Conservation (phyloP, 1,140 invertebrate genomes). For the Pectinophora gossypiella region DNA sequence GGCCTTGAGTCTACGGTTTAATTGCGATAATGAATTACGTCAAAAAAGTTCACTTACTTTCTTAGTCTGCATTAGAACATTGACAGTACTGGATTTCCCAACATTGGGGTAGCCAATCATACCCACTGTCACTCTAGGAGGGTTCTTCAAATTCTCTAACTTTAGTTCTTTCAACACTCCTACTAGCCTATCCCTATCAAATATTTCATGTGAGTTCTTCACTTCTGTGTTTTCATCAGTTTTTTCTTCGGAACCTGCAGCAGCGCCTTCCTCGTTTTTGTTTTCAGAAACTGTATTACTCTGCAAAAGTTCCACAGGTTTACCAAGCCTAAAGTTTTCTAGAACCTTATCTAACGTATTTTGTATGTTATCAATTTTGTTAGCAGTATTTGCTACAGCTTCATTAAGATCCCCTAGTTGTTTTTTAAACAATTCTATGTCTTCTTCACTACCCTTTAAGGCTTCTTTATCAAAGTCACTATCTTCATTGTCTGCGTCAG, state of each 20-base stretch:
- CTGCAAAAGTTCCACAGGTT: slow-evolving; percentile 41
- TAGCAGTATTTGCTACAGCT: slow-evolving; percentile 67
- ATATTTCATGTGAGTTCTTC: slow-evolving; percentile 67
- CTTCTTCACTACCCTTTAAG: slow-evolving; percentile 59
- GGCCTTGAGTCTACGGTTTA: too few relatives aligned
- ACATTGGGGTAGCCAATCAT: slow-evolving; percentile 99
- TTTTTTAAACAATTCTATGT: slow-evolving; percentile 61
- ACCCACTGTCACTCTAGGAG: slow-evolving; percentile 85
- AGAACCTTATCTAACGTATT: slow-evolving; percentile 66
- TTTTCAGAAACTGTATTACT: slow-evolving; percentile 25
- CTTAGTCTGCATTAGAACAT: slow-evolving; percentile 92
- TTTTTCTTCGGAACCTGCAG: slow-evolving; percentile 7
- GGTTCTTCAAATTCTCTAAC: slow-evolving; percentile 77
- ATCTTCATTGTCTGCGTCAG: slow-evolving; percentile 31
- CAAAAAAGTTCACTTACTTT: slow-evolving; percentile 79
- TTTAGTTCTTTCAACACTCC: slow-evolving; percentile 83
- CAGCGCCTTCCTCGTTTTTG: slow-evolving; percentile 10
- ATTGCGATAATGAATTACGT: too few relatives aligned
- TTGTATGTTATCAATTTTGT: slow-evolving; percentile 70
- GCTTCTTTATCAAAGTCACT: slow-evolving; percentile 36
- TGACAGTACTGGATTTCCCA: slow-evolving; percentile 99
- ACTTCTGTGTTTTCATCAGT: slow-evolving; percentile 16
- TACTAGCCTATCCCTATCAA: slow-evolving; percentile 78
- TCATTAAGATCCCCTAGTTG: slow-evolving; percentile 49
- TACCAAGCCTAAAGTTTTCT: slow-evolving; percentile 47